A percentile compares a stretch with the other conserved stretches of the same genome.
These are phyloP conservation scores for Emydura subglobosa DNA, from an alignment of 2,113 vertebrate species.

Conservation along the genomic window DNA sequence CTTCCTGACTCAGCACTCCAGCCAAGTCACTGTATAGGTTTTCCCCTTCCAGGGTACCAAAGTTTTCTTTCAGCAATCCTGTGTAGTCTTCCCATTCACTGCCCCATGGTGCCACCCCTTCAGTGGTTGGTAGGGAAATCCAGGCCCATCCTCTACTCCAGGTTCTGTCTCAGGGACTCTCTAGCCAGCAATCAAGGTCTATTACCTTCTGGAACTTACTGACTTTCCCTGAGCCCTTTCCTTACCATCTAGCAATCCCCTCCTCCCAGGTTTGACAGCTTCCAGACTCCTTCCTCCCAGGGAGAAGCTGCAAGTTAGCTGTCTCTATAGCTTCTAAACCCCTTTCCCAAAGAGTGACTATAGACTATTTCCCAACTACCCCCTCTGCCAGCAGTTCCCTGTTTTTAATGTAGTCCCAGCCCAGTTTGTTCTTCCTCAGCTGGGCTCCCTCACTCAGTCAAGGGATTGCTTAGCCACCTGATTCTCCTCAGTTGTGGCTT, in stretches of 20 bases:
- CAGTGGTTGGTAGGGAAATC: not conserved
- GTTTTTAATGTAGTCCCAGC: not conserved
- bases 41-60: not conserved
- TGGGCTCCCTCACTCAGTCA: not conserved
- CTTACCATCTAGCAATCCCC: not conserved
- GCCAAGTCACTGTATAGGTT: not conserved
- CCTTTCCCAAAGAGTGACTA: not conserved
- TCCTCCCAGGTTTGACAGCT: not conserved
- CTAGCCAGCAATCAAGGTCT: not conserved
- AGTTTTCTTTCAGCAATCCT: not conserved
- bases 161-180: not conserved
- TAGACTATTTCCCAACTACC: not conserved
- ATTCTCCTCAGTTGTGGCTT: not conserved
- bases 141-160: not conserved
- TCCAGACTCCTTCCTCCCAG: not conserved
- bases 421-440: not conserved
- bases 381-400: not conserved
- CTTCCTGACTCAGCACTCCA: not conserved
- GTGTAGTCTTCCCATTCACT: not conserved
- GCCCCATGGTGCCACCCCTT: not conserved
- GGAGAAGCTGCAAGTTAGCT: not conserved
- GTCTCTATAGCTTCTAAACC: not conserved
- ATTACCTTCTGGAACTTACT: not conserved
- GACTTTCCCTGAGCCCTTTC: not conserved
- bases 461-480: not conserved